Conservation (phyloP, 2,888 invertebrate genomes). For the Andricus curvator region DNA sequence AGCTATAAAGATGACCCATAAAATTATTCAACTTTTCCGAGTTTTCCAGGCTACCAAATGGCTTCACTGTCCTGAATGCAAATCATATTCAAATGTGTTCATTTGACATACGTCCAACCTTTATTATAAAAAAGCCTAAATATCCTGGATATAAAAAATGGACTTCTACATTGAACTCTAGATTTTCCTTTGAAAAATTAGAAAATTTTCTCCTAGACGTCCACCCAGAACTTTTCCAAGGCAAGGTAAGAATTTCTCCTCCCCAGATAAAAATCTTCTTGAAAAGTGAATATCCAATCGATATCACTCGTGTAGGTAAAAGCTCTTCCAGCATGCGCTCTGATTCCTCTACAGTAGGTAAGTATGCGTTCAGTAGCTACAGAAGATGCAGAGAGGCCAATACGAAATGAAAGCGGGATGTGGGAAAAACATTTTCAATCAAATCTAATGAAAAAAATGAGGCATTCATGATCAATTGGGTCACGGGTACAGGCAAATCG, state of each 20-base stretch:
- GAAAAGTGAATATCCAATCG: background rate
- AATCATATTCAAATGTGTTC: background rate
- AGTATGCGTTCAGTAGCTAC: slow-evolving; percentile 44
- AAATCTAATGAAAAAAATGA: background rate
- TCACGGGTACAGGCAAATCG: slow-evolving; percentile 50
- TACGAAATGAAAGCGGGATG: background rate
- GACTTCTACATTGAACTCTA: background rate
- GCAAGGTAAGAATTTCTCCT: slow-evolving; percentile 4
- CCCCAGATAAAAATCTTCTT: background rate
- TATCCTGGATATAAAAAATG: too few species aligned
- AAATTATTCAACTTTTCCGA: too few species aligned
- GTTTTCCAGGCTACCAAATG: too few species aligned
- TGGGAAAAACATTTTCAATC: background rate
- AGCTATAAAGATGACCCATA: too few species aligned
- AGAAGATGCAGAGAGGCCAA: background rate
- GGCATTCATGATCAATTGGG: slow-evolving; percentile 46
- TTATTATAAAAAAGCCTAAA: too few species aligned
- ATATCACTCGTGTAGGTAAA: slow-evolving; percentile 46
- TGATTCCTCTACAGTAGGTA: slow-evolving; percentile 56
- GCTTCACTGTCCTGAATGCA: too few species aligned
- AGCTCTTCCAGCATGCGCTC: slow-evolving; percentile 53
- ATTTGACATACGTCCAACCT: background rate
- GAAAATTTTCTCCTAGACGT: background rate
- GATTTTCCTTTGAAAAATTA: background rate
- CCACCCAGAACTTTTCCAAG: background rate